Evolutionary conservation across 2,113 vertebrate genomes (phyloP).

Genomic region (Xenopus tropicalis): DNA sequence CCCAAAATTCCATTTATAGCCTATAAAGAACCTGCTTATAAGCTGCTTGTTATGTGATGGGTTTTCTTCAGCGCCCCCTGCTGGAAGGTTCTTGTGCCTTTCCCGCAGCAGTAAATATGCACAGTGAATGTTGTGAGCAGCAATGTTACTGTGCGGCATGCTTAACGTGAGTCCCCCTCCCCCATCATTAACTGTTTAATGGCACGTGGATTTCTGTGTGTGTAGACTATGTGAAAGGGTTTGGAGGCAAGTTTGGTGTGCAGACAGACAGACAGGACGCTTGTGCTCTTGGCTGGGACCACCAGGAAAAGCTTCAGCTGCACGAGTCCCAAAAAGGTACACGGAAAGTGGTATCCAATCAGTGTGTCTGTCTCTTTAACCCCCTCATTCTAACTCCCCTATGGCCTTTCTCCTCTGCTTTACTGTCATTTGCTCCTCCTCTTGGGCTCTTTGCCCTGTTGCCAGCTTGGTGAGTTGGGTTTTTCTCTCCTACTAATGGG

Average conservation of each 20-base stretch:
- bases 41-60: background rate
- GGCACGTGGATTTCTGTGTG: constrained; percentile 43
- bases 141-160: background rate
- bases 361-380: background rate
- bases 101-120: background rate
- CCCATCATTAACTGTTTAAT: constrained; percentile 22
- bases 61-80: background rate
- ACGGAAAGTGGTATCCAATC: background rate
- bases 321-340: constrained; percentile 97
- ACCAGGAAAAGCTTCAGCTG: constrained; percentile 92
- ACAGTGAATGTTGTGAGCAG: background rate
- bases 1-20: no score
- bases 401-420: no score
- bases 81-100: background rate
- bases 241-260: constrained; percentile 96
- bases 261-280: constrained; percentile 96
- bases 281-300: constrained; percentile 94
- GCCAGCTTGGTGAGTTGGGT: no score
- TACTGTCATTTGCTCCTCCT: background rate
- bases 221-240: constrained; percentile 91
- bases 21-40: no score
- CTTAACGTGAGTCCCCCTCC: constrained; percentile 17
- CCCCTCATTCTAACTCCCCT: accelerated
- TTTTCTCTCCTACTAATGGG: no score
- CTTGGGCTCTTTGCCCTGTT: no score